Evolutionary conservation across 2,888 invertebrate species (phyloP).

Genomic region (Podotricha telesiphe): DNA sequence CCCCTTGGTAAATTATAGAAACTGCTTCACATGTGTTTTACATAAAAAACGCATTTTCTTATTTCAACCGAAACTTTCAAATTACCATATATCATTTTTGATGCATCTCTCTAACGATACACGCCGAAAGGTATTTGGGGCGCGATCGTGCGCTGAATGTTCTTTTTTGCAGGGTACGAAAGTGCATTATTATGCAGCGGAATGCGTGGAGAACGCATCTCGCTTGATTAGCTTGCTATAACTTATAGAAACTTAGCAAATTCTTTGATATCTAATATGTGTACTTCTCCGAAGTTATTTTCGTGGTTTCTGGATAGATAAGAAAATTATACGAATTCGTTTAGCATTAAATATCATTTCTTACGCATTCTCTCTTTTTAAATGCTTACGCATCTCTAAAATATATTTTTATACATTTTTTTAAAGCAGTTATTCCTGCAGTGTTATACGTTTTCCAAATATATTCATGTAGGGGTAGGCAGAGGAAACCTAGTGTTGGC

Average conservation of each 20-base stretch:
- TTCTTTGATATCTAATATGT: conserved; percentile 9
- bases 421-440: too few relatives aligned
- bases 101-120: conserved; percentile 18
- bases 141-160: conserved; percentile 46
- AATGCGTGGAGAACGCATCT: conserved; percentile 50
- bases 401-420: too few relatives aligned
- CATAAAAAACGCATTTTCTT: conserved; percentile 10
- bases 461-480: too few relatives aligned
- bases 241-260: conserved; percentile 36
- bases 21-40: not conserved
- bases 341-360: not conserved
- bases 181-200: conserved; percentile 52
- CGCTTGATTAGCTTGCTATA: conserved; percentile 49
- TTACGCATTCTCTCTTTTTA: too few relatives aligned
- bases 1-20: not conserved
- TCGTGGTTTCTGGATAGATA: not conserved
- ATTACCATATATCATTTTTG: conserved; percentile 23
- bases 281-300: conserved; percentile 1
- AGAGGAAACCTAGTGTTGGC: too few relatives aligned
- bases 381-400: too few relatives aligned
- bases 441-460: too few relatives aligned
- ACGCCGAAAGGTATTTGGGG: conserved; percentile 41
- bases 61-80: conserved; percentile 22
- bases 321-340: not conserved
- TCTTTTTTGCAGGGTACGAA: conserved; percentile 50